phyloP scores from a whole-genome alignment of 1,140 invertebrate genomes.

The Mamestra configurata region DNA sequence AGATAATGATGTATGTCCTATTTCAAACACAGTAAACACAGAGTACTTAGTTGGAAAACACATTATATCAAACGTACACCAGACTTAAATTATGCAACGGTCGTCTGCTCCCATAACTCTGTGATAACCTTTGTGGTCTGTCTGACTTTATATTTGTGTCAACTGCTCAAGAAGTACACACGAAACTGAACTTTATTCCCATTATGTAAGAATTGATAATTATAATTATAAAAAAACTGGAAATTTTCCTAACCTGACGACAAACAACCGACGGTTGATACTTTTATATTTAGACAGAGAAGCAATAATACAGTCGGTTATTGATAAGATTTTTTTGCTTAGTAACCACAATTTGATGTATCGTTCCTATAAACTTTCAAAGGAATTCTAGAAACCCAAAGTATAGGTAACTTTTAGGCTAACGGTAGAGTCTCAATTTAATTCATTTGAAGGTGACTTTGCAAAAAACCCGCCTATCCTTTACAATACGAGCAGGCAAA shows the following conservation, averaged over 20 bases:
- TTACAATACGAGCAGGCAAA: too few species aligned
- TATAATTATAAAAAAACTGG: constrained; percentile 28
- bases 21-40: neutral
- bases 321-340: neutral
- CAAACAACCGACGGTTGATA: neutral
- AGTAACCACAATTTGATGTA: neutral
- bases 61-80: constrained; percentile 4
- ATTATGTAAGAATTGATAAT: constrained; percentile 30
- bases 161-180: neutral
- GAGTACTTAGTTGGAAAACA: constrained; percentile 19
- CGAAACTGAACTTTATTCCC: constrained; percentile 46
- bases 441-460: neutral
- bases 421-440: too few species aligned
- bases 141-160: constrained; percentile 41
- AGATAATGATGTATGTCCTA: neutral
- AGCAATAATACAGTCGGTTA: neutral
- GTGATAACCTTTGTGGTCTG: constrained; percentile 48
- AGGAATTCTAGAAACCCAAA: too few species aligned
- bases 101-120: constrained; percentile 37
- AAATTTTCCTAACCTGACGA: constrained; percentile 39
- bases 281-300: constrained; percentile 4
- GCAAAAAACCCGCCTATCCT: too few species aligned
- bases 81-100: constrained; percentile 52
- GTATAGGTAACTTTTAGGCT: too few species aligned
- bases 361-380: too few species aligned